These are phyloP conservation scores for Passerculus sandwichensis DNA, from an alignment of 2,797 vertebrate genomes.

Conservation along the genomic window DNA sequence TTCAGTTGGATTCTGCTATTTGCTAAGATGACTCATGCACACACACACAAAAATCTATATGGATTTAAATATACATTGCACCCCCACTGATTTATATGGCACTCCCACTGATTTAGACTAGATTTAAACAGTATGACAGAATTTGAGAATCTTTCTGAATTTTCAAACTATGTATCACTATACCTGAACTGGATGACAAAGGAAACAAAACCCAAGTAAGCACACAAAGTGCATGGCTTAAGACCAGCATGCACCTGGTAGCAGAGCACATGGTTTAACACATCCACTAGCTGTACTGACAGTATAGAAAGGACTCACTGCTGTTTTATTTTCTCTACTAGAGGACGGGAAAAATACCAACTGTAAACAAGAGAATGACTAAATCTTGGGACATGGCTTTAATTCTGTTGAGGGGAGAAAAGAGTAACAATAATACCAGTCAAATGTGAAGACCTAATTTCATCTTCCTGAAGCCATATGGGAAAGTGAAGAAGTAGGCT, in stretches of 20 bases:
- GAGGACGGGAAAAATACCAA: not conserved
- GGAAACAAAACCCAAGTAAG: not conserved
- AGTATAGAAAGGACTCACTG: not conserved
- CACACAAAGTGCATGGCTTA: not conserved
- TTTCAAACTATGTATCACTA: not conserved
- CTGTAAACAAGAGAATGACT: not conserved
- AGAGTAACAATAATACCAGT: not conserved
- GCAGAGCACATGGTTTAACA: not conserved
- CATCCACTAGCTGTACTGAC: not conserved
- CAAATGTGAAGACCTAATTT: not conserved
- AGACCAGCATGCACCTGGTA: not conserved
- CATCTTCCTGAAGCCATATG: not conserved
- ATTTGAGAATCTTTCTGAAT: not conserved
- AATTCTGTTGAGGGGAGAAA: not conserved
- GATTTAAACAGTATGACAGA: not conserved
- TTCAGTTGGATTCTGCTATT: not conserved
- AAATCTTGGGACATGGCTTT: not conserved
- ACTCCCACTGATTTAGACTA: not conserved
- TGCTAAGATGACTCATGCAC: not conserved
- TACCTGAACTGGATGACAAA: not conserved
- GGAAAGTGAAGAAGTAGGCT: not conserved
- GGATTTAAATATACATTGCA: not conserved
- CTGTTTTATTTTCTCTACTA: not conserved
- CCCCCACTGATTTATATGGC: not conserved
- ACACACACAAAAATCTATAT: not conserved